These are phyloP conservation scores for Brachionus plicatilis DNA, from an alignment of 1,140 invertebrate genomes.

Conservation along the genomic window DNA sequence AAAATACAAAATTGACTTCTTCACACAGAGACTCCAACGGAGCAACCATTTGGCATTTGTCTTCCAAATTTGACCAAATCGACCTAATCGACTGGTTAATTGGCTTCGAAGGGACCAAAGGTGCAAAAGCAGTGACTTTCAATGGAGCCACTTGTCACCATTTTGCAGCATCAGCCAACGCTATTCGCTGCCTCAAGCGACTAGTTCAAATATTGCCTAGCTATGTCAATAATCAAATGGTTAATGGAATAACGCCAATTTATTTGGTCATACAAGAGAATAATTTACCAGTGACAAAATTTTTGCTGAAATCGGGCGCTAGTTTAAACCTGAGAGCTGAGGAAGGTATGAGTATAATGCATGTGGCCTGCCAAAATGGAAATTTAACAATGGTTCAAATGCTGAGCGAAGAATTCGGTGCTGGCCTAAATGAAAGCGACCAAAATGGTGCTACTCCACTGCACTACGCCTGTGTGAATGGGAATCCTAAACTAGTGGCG, in stretches of 20 bases:
- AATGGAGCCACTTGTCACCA: slow-evolving; percentile 19
- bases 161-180: background rate
- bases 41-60: background rate
- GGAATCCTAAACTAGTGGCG: slow-evolving; percentile 46
- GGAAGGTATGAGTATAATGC: background rate
- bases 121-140: background rate
- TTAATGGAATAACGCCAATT: slow-evolving; percentile 1
- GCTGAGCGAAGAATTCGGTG: background rate
- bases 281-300: background rate
- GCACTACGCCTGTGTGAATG: slow-evolving; percentile 54
- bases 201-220: background rate
- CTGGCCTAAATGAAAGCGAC: background rate
- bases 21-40: background rate
- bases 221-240: slow-evolving; percentile 4
- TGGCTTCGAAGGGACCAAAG: background rate
- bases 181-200: background rate
- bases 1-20: background rate
- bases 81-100: slow-evolving; percentile 16
- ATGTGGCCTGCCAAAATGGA: slow-evolving; percentile 21
- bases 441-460: slow-evolving; percentile 48
- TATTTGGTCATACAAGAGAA: background rate
- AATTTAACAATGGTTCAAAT: background rate
- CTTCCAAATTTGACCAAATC: slow-evolving; percentile 10
- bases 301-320: background rate
- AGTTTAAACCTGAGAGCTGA: background rate